Conservation (phyloP, 2,888 invertebrate species). For the Panorpa germanica region DNA sequence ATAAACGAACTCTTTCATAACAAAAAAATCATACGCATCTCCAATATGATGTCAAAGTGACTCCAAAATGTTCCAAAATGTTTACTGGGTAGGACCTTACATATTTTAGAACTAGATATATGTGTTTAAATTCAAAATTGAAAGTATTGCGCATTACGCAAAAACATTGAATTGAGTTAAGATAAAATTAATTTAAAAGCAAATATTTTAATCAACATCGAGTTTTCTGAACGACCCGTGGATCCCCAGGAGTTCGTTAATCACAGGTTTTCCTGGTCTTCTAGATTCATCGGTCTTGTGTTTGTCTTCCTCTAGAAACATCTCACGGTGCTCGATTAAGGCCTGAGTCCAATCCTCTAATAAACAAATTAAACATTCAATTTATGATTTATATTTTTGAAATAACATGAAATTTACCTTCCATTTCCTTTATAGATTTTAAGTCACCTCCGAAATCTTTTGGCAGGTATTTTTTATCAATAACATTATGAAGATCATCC, state of each 20-base stretch:
- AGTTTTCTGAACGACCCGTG: conserved; percentile 32
- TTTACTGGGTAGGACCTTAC: too few species aligned
- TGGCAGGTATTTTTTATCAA: conserved; percentile 30
- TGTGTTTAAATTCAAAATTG: too few species aligned
- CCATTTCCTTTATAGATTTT: conserved; percentile 27
- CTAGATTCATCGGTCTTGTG: conserved; percentile 29
- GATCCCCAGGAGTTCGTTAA: conserved; percentile 27
- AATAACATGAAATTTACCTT: conserved; percentile 21
- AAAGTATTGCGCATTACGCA: too few species aligned
- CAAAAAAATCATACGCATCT: too few species aligned
- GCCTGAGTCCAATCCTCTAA: conserved; percentile 25
- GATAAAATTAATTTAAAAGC: too few species aligned
- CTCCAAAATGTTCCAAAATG: too few species aligned
- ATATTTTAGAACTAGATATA: too few species aligned
- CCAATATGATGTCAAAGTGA: too few species aligned
- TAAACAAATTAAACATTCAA: too few species aligned
- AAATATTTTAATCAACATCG: conserved; percentile 30
- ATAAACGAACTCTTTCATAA: too few species aligned
- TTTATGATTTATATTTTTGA: too few species aligned
- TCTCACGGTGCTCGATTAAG: conserved; percentile 27
- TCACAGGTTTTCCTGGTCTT: conserved; percentile 28
- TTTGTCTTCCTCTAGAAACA: conserved; percentile 26
- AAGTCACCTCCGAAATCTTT: conserved; percentile 36
- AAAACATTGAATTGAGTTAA: too few species aligned
- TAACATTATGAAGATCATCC: conserved; percentile 25